A percentile compares a stretch with the other conserved stretches of the same genome.
Evolutionary conservation across 2,797 vertebrate genomes (phyloP).

Genomic region (Neostethus bicornis): DNA sequence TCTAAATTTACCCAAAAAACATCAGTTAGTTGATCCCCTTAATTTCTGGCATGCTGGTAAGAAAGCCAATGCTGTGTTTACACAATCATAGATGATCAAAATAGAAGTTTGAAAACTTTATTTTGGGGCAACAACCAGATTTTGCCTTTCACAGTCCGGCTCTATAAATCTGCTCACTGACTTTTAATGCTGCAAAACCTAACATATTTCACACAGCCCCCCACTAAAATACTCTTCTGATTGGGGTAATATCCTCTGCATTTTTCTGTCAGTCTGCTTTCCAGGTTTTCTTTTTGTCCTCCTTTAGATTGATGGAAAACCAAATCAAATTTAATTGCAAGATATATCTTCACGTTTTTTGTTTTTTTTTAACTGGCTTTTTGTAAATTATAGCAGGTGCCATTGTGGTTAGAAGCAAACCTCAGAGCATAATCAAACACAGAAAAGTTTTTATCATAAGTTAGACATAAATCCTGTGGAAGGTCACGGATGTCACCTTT

Average conservation of each 20-base stretch:
- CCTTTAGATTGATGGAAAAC: constrained; percentile 45
- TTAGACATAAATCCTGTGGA: constrained; percentile 30
- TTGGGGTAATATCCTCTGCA: constrained; percentile 27
- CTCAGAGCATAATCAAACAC: constrained; percentile 11
- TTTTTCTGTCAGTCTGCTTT: constrained; percentile 39
- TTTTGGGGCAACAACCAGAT: not conserved
- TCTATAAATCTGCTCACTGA: constrained; percentile 34
- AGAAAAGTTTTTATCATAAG: constrained; percentile 44
- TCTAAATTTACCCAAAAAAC: constrained; percentile 10
- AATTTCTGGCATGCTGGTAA: not conserved
- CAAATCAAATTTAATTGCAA: constrained; percentile 47
- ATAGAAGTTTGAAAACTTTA: constrained; percentile 16
- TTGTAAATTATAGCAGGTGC: constrained; percentile 37
- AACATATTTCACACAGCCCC: constrained; percentile 44
- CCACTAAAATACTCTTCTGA: constrained; percentile 44
- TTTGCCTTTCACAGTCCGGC: constrained; percentile 4
- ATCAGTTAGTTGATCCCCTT: constrained; percentile 1
- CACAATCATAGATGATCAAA: constrained; percentile 16
- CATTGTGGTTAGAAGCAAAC: constrained; percentile 24
- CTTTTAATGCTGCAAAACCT: constrained; percentile 9
- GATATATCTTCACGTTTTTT: constrained; percentile 9
- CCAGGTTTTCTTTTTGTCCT: constrained; percentile 33
- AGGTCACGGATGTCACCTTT: not conserved
- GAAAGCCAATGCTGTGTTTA: constrained; percentile 13
- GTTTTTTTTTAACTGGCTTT: constrained; percentile 9